Evolutionary conservation across 2,888 invertebrate genomes (phyloP).

Genomic region (Metellina segmentata): DNA sequence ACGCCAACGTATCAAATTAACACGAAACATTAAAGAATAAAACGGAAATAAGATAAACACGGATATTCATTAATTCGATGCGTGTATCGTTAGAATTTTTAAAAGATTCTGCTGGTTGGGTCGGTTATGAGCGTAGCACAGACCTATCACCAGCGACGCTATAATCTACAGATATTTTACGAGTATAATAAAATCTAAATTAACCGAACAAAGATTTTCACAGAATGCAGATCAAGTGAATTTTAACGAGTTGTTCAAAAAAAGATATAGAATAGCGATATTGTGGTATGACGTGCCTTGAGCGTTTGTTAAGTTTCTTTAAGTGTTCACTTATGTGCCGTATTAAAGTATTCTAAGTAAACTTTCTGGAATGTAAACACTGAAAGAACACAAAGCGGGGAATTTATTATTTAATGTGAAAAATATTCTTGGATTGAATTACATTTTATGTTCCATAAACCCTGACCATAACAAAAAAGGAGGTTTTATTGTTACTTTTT

Average conservation of each 20-base stretch:
- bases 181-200: slow-evolving; percentile 32
- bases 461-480: neutral
- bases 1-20: neutral
- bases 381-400: neutral
- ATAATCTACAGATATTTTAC: neutral
- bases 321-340: slow-evolving; percentile 16
- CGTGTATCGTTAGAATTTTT: neutral
- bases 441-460: slow-evolving; percentile 28
- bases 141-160: neutral
- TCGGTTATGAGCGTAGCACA: neutral
- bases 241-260: slow-evolving; percentile 18
- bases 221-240: neutral
- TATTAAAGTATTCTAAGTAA: slow-evolving; percentile 5
- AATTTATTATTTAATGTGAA: slow-evolving; percentile 15
- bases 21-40: too few species aligned
- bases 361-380: slow-evolving; percentile 33
- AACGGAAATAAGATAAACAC: neutral
- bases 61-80: neutral
- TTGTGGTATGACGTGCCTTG: neutral
- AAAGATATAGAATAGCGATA: neutral
- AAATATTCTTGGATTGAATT: slow-evolving; percentile 32
- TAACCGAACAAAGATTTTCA: slow-evolving; percentile 19
- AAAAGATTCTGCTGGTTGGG: neutral
- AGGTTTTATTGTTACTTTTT: neutral
- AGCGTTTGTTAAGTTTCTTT: slow-evolving; percentile 4